Evolutionary conservation across 2,888 invertebrate genomes (phyloP), one percentile per base, ranked within the genome.

Genomic region (Diarsia mendica): DNA sequence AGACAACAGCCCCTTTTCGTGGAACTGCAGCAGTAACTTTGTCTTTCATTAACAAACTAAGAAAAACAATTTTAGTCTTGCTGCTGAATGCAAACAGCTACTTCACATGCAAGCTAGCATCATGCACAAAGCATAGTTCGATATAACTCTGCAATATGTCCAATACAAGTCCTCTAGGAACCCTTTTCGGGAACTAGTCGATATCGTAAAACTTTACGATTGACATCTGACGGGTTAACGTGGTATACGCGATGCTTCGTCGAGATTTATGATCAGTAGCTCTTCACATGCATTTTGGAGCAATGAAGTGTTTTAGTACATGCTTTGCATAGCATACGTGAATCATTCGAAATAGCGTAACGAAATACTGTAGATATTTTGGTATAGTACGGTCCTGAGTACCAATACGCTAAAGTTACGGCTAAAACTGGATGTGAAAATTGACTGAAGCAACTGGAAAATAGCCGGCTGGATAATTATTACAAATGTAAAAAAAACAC

Each of bases 131-230:
- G 28, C 55, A 48, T 18, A 33, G 9, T 28, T 2, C 20, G 2
- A 73, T 72, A 69, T 82, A 74, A 85, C 74, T 83, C 20, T 53
- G 61, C 83, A 78, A 82, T 85, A 83, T 55, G 85, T 58, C 15
- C 66, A 18, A 77, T 68, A 80, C 77, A 85, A 75, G 85, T 83
- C 82, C 69, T 79, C 46, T 72, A 80, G 82, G 90, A 93, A 95
- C 94, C 96, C 95, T 94, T 95, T 95, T 91, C 95, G 95, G 95
- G 95, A 95, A 93, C 94, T 92, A 89, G 91, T 93, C 89, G 93
- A 91, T 95, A 93, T 95, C 96, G 93, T 96, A 96, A 96, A 96
- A 94, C 83, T 96, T 96, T 94, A 96, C 94, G 95, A 95, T 89
- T 89, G 90, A 92, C 93, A 95, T 96, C 95, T 95, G 93, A 91